Evolutionary conservation across 1,140 invertebrate genomes (phyloP).

Genomic region (Globodera rostochiensis): DNA sequence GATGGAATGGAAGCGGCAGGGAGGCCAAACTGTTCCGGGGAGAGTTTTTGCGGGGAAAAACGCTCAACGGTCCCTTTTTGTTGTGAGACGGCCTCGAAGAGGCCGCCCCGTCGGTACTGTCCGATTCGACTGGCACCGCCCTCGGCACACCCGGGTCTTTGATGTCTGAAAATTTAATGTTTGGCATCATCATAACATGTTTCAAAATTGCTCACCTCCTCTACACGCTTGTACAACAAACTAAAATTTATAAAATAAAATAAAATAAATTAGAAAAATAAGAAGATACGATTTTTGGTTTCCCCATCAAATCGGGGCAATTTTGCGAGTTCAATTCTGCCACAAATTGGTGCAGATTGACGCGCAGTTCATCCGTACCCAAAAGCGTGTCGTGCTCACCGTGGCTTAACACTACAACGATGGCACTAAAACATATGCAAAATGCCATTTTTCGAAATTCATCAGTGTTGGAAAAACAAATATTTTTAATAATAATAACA

Average conservation of each 20-base stretch:
- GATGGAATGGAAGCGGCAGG: background rate
- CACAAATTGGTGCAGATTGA: constrained; percentile 55
- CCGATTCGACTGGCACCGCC: background rate
- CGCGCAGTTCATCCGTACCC: constrained; percentile 56
- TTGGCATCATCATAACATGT: background rate
- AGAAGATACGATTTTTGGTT: constrained; percentile 73
- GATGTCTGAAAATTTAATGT: background rate
- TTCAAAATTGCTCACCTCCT: constrained; percentile 27
- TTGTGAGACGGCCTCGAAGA: background rate
- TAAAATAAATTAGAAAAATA: background rate
- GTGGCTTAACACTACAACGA: constrained; percentile 63
- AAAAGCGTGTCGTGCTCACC: constrained; percentile 59
- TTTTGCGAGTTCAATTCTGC: constrained; percentile 71
- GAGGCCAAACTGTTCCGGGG: background rate
- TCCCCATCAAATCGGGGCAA: constrained; percentile 71
- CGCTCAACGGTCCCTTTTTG: constrained; percentile 10
- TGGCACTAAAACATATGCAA: constrained; percentile 5
- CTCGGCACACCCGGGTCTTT: constrained; percentile 14
- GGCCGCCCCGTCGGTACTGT: background rate
- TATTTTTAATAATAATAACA: no score
- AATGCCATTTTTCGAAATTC: no score
- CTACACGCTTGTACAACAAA: constrained; percentile 79
- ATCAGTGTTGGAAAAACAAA: no score
- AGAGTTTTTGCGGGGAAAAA: background rate
- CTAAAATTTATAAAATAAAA: background rate